phyloP scores from a whole-genome alignment of 37 sponge, comb jelly and placozoan genomes.

The Aplysina aerophoba region DNA sequence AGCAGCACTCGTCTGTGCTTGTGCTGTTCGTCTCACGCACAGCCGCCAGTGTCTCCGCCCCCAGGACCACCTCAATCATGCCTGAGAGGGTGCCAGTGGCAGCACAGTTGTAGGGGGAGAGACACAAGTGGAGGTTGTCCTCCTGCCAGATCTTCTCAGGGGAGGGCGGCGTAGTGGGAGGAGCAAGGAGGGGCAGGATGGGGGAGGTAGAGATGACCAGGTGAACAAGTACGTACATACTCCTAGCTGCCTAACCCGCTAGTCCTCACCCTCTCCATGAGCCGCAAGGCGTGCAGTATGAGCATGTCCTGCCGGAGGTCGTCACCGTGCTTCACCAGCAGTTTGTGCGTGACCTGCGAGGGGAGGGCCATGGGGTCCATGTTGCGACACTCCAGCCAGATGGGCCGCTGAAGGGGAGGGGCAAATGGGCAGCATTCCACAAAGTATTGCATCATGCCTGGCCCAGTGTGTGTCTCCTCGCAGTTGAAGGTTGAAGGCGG shows the following conservation, averaged over 20 bases:
- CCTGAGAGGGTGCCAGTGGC: conserved; percentile 77
- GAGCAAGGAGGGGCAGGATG: neutral
- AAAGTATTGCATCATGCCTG: neutral
- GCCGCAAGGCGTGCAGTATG: conserved; percentile 59
- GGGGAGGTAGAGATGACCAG: neutral
- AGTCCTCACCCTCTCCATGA: conserved; percentile 68
- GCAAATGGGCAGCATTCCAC: neutral
- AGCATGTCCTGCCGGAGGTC: conserved; percentile 85
- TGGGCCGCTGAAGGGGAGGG: conserved; percentile 47
- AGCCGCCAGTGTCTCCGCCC: conserved; percentile 64
- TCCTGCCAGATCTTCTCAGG: conserved; percentile 88
- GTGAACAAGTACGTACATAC: neutral
- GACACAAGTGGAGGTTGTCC: conserved; percentile 69
- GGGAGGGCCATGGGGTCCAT: conserved; percentile 31
- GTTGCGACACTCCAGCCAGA: conserved; percentile 72
- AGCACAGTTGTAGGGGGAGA: conserved; percentile 91
- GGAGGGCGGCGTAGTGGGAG: no score
- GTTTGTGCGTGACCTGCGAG: neutral
- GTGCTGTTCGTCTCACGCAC: conserved; percentile 12
- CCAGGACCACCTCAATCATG: conserved; percentile 88
- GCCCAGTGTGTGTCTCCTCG: no score
- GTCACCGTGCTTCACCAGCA: conserved; percentile 76
- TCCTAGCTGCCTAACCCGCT: neutral
- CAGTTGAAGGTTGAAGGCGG: no score
- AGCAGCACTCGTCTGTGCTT: conserved; percentile 35